Base-by-base conservation (phyloP, 2,888 invertebrate species). In the Aphodius sticticus region DNA sequence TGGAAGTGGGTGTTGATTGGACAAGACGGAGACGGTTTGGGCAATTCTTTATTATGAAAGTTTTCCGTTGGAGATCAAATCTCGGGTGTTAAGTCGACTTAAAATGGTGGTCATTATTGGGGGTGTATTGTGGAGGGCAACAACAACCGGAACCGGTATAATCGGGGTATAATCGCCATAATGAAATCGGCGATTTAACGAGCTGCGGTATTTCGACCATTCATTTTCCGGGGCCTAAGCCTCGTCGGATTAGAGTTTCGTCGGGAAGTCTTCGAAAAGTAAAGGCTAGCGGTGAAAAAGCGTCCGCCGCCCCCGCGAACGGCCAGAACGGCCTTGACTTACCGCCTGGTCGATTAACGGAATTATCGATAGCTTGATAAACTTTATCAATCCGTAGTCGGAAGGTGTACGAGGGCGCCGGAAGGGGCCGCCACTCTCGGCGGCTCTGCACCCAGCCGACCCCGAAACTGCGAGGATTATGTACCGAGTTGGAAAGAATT, bases 401-500 rank as follows among this genome's bases (percentile, higher is more conserved):
- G 78, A 82, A 83, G 82, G 82, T 83, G 82, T 79, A 80, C 76
- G 76, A 79, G 77, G 72, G 74, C 76, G 71, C 36, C 69, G 69
- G 16, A 35, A 72, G 70, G 36, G 70, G 53, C 69, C 77, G 70
- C 76, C 70, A 69, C 76, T 70, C 70, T 37, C 80, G 71, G 69
- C 72, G 70, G 69, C 69, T 26, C 26, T 78, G 78, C 78, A 78
- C 82, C 85, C 82, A 83, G 84, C 72, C 83, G 82, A 83, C 84
- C 83, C 82, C 82, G 81, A 84, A 83, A 84, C 86, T 84, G 84
- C 82, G 84, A 84, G 86, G 86, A 86, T 86, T 86, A 86, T 84
- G 84, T 85, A 85, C 84, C 84, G 85, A 85, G 84, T 85, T 85
- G 85, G 83, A 85, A 85, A 84, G 85, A 85, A 86, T 87, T 86